phyloP scores from a whole-genome alignment of 2,797 vertebrate species.

The Crotalus adamanteus region DNA sequence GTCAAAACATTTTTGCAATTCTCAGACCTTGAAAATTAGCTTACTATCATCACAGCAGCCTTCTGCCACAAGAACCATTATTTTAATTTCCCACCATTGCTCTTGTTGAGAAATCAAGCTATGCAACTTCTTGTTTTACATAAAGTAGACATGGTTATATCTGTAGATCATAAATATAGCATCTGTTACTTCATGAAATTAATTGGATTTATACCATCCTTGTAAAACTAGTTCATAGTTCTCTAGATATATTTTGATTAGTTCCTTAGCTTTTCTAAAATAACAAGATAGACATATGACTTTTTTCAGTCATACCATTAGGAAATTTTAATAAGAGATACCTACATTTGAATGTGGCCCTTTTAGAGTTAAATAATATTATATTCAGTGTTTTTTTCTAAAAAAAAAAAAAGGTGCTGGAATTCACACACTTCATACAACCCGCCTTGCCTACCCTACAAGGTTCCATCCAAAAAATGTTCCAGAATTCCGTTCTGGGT shows the following conservation, averaged over 20 bases:
- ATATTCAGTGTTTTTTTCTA: too few relatives aligned
- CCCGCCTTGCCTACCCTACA: too few relatives aligned
- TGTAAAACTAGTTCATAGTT: conserved; percentile 23
- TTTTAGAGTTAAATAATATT: neutral
- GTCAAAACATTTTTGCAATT: conserved; percentile 74
- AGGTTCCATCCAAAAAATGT: too few relatives aligned
- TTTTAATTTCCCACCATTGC: conserved; percentile 66
- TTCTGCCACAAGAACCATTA: conserved; percentile 61
- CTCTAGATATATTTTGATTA: conserved; percentile 36
- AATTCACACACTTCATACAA: too few relatives aligned
- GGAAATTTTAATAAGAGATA: neutral
- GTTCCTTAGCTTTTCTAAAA: conserved; percentile 3
- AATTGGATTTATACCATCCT: conserved; percentile 24
- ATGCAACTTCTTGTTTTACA: conserved; percentile 56
- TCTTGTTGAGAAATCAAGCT: conserved; percentile 62
- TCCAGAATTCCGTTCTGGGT: too few relatives aligned
- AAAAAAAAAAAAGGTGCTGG: too few relatives aligned
- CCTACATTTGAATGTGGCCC: neutral
- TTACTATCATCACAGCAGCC: conserved; percentile 69
- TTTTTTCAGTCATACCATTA: neutral
- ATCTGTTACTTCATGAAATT: conserved; percentile 42
- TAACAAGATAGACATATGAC: neutral
- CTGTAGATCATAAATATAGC: conserved; percentile 48
- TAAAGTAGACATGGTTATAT: conserved; percentile 61
- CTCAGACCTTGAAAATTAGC: conserved; percentile 64